These are phyloP conservation scores for Nothura maculosa DNA, from an alignment of 2,797 vertebrate species.

Conservation along the genomic window DNA sequence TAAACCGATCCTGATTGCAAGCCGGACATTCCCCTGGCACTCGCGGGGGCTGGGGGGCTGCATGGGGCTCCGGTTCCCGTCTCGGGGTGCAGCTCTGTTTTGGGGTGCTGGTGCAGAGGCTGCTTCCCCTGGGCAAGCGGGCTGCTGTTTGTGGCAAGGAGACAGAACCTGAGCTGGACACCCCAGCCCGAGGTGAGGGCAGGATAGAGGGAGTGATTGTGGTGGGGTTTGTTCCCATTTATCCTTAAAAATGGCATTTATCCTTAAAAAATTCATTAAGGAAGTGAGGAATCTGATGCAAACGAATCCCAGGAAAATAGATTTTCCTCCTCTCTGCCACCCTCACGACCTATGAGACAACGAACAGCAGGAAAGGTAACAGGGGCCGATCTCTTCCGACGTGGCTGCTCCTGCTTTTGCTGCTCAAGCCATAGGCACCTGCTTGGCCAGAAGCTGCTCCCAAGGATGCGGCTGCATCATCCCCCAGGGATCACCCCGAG, in stretches of 20 bases:
- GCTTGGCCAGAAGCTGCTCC: not conserved
- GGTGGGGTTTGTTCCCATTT: constrained; percentile 4
- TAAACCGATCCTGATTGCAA: not conserved
- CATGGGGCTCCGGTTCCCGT: rapidly evolving
- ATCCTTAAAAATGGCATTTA: not conserved
- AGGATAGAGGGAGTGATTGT: not conserved
- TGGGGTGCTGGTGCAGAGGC: rapidly evolving
- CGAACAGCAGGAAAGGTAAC: not conserved
- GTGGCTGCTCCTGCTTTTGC: not conserved
- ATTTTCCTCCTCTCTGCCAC: not conserved
- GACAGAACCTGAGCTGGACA: not conserved
- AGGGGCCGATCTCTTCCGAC: not conserved
- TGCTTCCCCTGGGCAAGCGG: not conserved
- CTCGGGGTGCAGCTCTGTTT: not conserved
- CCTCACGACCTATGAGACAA: not conserved
- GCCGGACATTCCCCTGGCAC: rapidly evolving
- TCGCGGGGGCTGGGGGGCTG: not conserved
- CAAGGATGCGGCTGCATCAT: not conserved
- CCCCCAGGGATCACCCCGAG: not conserved
- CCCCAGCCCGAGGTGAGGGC: not conserved
- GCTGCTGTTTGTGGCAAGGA: not conserved
- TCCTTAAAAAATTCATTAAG: not conserved
- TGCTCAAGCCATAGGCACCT: not conserved
- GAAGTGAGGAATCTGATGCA: not conserved
- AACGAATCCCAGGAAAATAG: rapidly evolving